phyloP scores from a whole-genome alignment of 1,140 invertebrate species.

The Euura saliciscinereae region DNA sequence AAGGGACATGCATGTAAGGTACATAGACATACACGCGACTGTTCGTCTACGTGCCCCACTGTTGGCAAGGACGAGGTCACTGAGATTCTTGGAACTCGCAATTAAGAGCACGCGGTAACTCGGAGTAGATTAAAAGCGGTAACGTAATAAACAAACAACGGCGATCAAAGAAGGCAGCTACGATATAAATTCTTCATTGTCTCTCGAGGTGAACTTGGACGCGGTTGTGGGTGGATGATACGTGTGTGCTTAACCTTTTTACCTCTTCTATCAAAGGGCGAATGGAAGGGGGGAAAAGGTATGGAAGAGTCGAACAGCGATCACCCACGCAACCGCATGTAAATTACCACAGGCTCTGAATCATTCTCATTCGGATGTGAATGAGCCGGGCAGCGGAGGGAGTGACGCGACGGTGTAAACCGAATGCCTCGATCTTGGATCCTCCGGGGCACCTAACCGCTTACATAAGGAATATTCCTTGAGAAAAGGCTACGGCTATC shows the following conservation, averaged over 20 bases:
- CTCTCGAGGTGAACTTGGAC: no score
- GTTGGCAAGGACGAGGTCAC: no score
- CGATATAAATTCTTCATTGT: no score
- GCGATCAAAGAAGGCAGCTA: no score
- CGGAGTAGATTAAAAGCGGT: no score
- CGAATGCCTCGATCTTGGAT: not conserved
- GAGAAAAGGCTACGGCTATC: conserved; percentile 37
- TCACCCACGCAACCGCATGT: conserved; percentile 59
- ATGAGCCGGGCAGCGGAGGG: conserved; percentile 38
- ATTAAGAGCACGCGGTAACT: no score
- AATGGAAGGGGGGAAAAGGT: conserved; percentile 39
- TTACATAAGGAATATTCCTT: conserved; percentile 40
- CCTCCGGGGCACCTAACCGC: conserved; percentile 14
- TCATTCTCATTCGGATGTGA: conserved; percentile 39
- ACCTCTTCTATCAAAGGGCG: not conserved
- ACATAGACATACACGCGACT: no score
- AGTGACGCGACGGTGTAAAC: not conserved
- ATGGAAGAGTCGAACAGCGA: conserved; percentile 34
- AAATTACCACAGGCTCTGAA: conserved; percentile 60
- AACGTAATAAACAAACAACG: no score
- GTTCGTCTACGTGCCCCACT: no score
- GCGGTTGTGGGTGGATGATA: no score
- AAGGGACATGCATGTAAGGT: no score
- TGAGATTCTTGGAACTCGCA: no score
- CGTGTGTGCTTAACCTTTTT: conserved; percentile 59